Evolutionary conservation across 2,888 invertebrate genomes (phyloP).

Genomic region (Psylliodes chrysocephalus): DNA sequence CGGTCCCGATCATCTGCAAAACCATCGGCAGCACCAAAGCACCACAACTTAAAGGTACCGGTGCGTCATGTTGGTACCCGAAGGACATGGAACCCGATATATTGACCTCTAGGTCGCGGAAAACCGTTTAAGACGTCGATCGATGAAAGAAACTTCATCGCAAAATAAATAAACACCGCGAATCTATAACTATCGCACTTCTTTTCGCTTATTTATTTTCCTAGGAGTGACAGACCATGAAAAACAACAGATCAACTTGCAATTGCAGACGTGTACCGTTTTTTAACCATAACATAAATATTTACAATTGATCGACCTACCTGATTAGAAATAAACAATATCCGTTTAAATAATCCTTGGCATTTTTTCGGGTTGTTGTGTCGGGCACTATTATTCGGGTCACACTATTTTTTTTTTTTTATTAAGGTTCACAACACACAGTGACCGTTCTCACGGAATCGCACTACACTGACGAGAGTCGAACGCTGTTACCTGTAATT

Average conservation of each 20-base stretch:
- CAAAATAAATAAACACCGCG: constrained; percentile 2
- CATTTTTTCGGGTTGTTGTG: constrained; percentile 25
- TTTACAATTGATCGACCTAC: constrained; percentile 13
- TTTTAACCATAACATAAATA: constrained; percentile 20
- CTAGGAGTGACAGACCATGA: constrained; percentile 37
- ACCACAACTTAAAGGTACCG: constrained; percentile 27
- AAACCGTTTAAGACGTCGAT: constrained; percentile 1
- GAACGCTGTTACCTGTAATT: constrained; percentile 55
- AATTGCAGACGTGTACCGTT: constrained; percentile 44
- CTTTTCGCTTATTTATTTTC: constrained; percentile 15
- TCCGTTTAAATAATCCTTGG: constrained; percentile 33
- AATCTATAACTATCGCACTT: not conserved
- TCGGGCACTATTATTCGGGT: constrained; percentile 14
- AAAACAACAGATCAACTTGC: constrained; percentile 32
- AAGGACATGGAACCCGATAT: constrained; percentile 40
- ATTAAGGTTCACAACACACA: constrained; percentile 17
- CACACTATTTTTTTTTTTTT: constrained; percentile 13
- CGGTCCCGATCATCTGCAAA: constrained; percentile 37
- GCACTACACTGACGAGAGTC: constrained; percentile 37
- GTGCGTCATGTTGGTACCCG: constrained; percentile 26
- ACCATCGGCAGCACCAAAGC: constrained; percentile 11
- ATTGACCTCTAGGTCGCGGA: constrained; percentile 32
- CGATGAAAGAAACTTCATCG: not conserved
- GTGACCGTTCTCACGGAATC: constrained; percentile 8
- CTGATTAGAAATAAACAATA: constrained; percentile 10